Percentiles rank a stretch among this genome's conserved stretches.
These are phyloP conservation scores for Hyles euphorbiae DNA, from an alignment of 1,140 invertebrate species.

Conservation along the genomic window DNA sequence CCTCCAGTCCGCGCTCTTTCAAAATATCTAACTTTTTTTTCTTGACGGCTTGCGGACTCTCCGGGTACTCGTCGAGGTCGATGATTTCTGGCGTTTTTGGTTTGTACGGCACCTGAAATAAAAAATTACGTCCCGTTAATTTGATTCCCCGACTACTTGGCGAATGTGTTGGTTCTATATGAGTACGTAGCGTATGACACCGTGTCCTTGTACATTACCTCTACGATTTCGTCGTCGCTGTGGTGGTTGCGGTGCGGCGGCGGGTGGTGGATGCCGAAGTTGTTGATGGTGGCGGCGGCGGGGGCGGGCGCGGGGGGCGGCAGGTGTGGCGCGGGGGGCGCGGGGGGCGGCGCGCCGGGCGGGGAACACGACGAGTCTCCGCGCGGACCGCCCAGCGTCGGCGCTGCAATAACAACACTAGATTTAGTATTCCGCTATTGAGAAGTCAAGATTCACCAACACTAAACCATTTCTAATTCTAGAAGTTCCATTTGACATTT, in stretches of 20 bases:
- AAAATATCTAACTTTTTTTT: conserved; percentile 84
- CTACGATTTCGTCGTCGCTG: conserved; percentile 58
- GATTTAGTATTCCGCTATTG: too few species aligned
- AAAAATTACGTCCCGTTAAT: conserved; percentile 5
- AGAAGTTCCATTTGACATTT: too few species aligned
- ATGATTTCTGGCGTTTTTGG: conserved; percentile 80
- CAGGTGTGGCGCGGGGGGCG: conserved; percentile 4
- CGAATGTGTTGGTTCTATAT: too few species aligned
- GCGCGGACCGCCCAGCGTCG: conserved; percentile 1
- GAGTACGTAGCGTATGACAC: too few species aligned
- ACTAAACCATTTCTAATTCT: too few species aligned
- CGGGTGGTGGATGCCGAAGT: conserved; percentile 58
- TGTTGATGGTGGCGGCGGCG: conserved; percentile 30
- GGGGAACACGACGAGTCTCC: background rate
- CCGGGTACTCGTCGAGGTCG: conserved; percentile 76
- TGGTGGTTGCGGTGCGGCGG: conserved; percentile 22
- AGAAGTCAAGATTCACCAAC: too few species aligned
- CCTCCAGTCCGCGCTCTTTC: conserved; percentile 83
- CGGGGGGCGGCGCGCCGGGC: conserved; percentile 1
- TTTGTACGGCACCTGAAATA: conserved; percentile 68
- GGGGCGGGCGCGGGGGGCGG: conserved; percentile 11
- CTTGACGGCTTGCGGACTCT: conserved; percentile 74
- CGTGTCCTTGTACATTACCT: conserved; percentile 27
- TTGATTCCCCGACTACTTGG: background rate
- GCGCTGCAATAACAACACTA: too few species aligned